Evolutionary conservation across 2,113 vertebrate species (phyloP), one percentile per base, ranked within the genome.

Genomic region (Anarhynchus alexandrinus): DNA sequence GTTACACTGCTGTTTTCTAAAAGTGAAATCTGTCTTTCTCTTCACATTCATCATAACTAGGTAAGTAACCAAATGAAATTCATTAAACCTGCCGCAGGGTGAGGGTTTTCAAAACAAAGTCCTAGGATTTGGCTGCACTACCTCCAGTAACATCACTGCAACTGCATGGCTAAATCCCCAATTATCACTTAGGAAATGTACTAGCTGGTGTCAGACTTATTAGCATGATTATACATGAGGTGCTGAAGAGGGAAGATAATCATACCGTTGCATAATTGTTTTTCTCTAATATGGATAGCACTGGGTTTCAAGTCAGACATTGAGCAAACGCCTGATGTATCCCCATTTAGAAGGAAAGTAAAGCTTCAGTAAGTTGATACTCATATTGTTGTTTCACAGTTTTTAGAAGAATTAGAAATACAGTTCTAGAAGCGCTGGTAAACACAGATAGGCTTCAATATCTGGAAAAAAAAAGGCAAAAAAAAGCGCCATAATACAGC

Each of bases 21-120:
- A 97, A 97, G 88, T 52, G 38, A 96, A 97, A 72, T 95, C 87
- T 88, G 34, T 61, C 69, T 86, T 91, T 90, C 66, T 88, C 91
- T 96, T 90, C 79, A 62, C 74, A 81, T 94, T 95, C 74, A 71
- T 96, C 72, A 77, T 77, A 76, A 84, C 40, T 74, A 80, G 52
- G 90, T 92, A 96, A 97, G 86, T 88, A 95, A 94, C 70, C 49
- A 97, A 88, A 74, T 77, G 34, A 64, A 96, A 96, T 97, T 61
- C 61, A 91, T 97, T 92, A 96, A 96, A 94, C 70, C 30, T 32
- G 43, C 90, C 86, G 58, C 59, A 70, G 64, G 49, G 42, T 64
- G 51, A 85, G 32, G 15, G 52, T 89, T 95, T 97, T 88, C 17
- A 65, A 87, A 98, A 82, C 71, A 45, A 66, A 94, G 59, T 95